Evolutionary conservation across 2,113 vertebrate species (phyloP), one percentile per base, ranked within the genome.

Genomic region (Boleophthalmus pectinirostris): DNA sequence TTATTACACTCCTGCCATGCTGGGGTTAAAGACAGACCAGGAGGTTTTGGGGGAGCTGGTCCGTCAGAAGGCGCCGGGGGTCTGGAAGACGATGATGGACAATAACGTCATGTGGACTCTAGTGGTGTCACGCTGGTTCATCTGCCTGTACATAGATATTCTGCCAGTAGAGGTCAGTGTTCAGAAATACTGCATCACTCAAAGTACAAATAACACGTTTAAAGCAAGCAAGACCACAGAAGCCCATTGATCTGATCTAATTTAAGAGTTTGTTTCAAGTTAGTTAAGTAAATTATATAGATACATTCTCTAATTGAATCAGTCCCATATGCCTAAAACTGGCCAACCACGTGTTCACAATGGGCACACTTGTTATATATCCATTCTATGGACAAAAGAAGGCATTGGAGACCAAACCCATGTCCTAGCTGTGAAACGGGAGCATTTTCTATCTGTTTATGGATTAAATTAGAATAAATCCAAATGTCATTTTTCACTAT

Each of bases 81-180:
- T 98, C 54, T 96, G 95, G 63, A 92, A 95, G 77, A 85, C 93
- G 77, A 96, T 99, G 96, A 89, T 92, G 5, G 88, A 92, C 23
- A 94, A 98, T 0, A 94, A 93, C 0, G 93, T 96, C 54, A 95
- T 94, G 91, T 99, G 98, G 98, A 95, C 95, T 15, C 88, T 99
- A 20, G 92, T 99, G 77, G 96, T 95, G 24, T 98, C 97, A 0
- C 94, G 96, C 14, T 99, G 98, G 98, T 98, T 99, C 87, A 96
- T 99, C 81, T 99, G 98, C 87, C 93, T 99, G 75, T 99, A 95
- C 45, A 95, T 98, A 65, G 98, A 99, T 70, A 77, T 97, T 72
- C 92, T 99, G 75, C 97, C 98, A 0, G 94, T 98, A 25, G 98
- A 99, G 95, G 98, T 97, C 87, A 95, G 85, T 35, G 24, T 16